Base-by-base conservation (phyloP, 2,797 vertebrate species). In the Darevskia mixta region DNA sequence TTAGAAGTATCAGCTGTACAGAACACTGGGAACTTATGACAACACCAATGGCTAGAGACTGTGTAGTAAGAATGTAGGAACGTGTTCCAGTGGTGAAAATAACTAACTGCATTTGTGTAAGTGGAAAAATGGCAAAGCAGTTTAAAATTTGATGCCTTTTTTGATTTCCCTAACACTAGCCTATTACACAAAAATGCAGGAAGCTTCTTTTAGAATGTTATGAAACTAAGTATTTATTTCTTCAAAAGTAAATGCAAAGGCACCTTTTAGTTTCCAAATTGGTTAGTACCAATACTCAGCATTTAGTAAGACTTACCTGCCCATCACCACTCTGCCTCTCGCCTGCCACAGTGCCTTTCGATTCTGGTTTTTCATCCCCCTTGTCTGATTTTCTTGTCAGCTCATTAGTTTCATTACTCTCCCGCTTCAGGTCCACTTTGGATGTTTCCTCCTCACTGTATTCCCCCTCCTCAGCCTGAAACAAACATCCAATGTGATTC, bases 271-370 rank as follows among this genome's bases (percentile, higher is more conserved):
- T 38, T 66, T 64, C 49, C 38, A 88, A 20, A 35, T 13, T 80
- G 61, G 45, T 35, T 67, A 45, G 20, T 79, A 80, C 41, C 10
- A 17, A 38, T 64, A 43, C 55, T 88, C n/a, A 81, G 38, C 11
- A 69, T 79, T 43, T 1, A 58, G 35, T 45, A 71, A 43, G 41
- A 84, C 96, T 95, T 96, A 99, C 99, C 98, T 99, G 98, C 84
- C 99, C 99, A 0, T 99, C 99, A 0, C 99, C 99, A 29, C 98
- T 99, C 87, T 99, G 99, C 78, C 99, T 96, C 95, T 99, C 98
- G 83, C 99, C 99, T 0, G 98, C 97, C 29, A 98, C 96, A 35
- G 98, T 96, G 77, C 95, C 97, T 91, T 98, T 99, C 84, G 98
- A 94, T 32, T 98, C 98, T 0, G 94, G 86, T 89, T 98, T 99